Percentiles rank a stretch among this genome's conserved stretches.
Evolutionary conservation across 2,888 invertebrate species (phyloP).

Genomic region (Andrena dorsata): DNA sequence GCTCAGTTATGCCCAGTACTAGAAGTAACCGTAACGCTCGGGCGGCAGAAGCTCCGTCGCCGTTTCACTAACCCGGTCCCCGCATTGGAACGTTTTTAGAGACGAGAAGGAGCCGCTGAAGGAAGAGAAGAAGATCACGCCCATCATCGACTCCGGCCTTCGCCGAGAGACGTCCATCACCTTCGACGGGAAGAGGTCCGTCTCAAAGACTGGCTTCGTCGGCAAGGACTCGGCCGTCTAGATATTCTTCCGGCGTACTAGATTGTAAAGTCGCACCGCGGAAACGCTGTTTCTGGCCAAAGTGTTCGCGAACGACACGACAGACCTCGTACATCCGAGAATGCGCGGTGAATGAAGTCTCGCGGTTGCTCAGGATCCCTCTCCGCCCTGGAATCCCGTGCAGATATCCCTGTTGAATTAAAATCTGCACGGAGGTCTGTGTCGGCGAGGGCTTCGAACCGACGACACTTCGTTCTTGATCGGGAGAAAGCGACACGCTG

Average conservation of each 20-base stretch:
- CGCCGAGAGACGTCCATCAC: constrained; percentile 93
- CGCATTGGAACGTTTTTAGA: constrained; percentile 85
- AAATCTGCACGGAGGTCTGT: not conserved
- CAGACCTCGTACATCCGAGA: constrained; percentile 26
- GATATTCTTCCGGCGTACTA: constrained; percentile 85
- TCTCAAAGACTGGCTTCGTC: constrained; percentile 93
- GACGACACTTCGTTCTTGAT: constrained; percentile 12
- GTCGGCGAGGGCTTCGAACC: not conserved
- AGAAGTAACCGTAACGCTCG: constrained; percentile 51
- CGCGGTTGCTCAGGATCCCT: constrained; percentile 10
- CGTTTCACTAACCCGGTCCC: constrained; percentile 3
- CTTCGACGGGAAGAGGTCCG: constrained; percentile 93
- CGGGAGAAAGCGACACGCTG: not conserved
- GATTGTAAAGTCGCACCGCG: constrained; percentile 81
- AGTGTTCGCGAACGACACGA: constrained; percentile 70
- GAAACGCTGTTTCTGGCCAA: constrained; percentile 62
- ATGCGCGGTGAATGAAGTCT: constrained; percentile 36
- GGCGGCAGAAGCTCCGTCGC: not conserved
- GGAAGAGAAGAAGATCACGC: constrained; percentile 87
- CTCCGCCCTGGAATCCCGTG: constrained; percentile 5
- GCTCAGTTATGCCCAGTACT: constrained; percentile 67
- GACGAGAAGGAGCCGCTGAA: constrained; percentile 94
- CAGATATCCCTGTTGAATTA: not conserved
- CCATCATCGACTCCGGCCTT: constrained; percentile 88
- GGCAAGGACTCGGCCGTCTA: constrained; percentile 96